These are phyloP conservation scores for Daphoenositta chrysoptera DNA, from an alignment of 2,113 vertebrate genomes.

Conservation along the genomic window DNA sequence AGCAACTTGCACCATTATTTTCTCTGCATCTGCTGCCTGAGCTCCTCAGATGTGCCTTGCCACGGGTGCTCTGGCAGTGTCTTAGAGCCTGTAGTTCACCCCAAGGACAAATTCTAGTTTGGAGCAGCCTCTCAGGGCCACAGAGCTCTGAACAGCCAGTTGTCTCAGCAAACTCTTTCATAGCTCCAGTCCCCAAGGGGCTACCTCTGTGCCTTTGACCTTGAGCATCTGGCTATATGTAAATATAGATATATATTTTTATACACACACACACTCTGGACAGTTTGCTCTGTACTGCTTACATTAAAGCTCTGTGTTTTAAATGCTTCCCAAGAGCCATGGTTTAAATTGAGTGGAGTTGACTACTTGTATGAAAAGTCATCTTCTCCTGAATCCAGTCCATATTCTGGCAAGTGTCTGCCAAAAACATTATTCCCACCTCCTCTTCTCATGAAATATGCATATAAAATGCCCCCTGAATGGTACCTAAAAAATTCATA, in stretches of 20 bases:
- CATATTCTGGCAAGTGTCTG: constrained; percentile 36
- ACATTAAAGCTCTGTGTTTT: constrained; percentile 40
- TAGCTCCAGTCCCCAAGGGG: neutral
- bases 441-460: constrained; percentile 46
- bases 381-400: constrained; percentile 43
- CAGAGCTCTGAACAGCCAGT: neutral
- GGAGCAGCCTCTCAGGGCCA: neutral
- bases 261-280: neutral
- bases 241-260: neutral
- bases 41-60: neutral
- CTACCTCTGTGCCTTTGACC: constrained; percentile 6
- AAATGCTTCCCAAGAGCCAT: constrained; percentile 54
- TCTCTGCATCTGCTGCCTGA: neutral
- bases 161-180: neutral
- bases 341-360: constrained; percentile 54
- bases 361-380: constrained; percentile 59
- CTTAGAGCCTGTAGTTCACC: neutral
- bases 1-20: neutral
- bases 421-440: constrained; percentile 52
- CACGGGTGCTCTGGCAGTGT: neutral
- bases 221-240: constrained; percentile 41
- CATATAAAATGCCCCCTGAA: constrained; percentile 46
- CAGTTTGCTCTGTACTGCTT: constrained; percentile 30
- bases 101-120: neutral
- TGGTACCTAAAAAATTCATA: constrained; percentile 31